Base-by-base conservation (phyloP, 2,888 invertebrate species). In the Tricholauxania praeusta region DNA sequence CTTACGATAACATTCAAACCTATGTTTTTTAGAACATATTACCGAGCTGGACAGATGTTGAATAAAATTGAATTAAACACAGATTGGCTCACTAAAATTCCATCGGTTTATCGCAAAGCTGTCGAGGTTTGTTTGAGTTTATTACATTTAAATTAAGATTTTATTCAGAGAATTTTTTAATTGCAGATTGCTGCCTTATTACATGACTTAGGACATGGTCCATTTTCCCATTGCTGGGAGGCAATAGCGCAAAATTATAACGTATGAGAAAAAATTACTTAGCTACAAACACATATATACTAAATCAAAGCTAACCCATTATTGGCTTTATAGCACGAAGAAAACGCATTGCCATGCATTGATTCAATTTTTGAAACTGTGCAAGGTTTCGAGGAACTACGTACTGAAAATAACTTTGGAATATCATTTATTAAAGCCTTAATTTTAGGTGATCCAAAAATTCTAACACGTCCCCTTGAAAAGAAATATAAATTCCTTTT, bases 181-280 rank as follows among this genome's bases (percentile, higher is more conserved):
- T 90, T n/a, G 90, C 90, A 89, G 82, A 87, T 93, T 51, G 92
- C 92, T 55, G 93, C 90, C 0, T 87, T 93, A 0, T 89, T 91
- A 71, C 93, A 93, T 84, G 93, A 93, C 80, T 80, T 93, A 15
- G 92, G 92, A 0, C 92, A 93, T 82, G 92, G 92, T 0, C 92
- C 92, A 5, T 91, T 90, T 83, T 91, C 91, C 1, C 93, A 93
- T 82, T 78, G 88, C 12, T 93, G 91, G 90, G 92, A 93, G 78
- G 32, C 8, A 5, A 81, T 86, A 19, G 68, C 15, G 12, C 10
- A 55, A 0, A 6, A 73, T 55, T 80, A 78, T 73, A 19, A 78
- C 14, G 79, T 79, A 74, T 62, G 47, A 32, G 53, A n/a, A 55
- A 39, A 55, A 12, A 12, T 12, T 1, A 12, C 32, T 68, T 55